Conservation (phyloP, 2,113 vertebrate species). For the Prunella fulvescens region DNA sequence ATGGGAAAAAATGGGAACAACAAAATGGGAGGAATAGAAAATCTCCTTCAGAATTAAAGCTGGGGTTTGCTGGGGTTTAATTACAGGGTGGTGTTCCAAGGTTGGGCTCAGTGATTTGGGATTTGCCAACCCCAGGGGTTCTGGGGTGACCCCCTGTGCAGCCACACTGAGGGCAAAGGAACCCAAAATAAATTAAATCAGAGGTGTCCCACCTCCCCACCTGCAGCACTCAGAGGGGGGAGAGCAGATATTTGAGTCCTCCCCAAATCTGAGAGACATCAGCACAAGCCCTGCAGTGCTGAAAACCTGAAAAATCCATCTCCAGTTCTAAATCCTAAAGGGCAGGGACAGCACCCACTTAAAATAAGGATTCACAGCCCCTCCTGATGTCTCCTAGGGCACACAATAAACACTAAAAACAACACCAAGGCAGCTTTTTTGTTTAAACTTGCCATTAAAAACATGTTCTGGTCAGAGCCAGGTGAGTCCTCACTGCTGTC, state of each 20-base stretch:
- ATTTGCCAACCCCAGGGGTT: rapidly evolving
- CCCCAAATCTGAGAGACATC: rapidly evolving
- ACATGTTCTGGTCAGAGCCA: not conserved
- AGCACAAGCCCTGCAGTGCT: not conserved
- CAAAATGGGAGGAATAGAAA: rapidly evolving
- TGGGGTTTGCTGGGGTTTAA: not conserved
- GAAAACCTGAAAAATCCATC: not conserved
- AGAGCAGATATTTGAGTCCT: rapidly evolving
- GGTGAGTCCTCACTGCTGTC: not conserved
- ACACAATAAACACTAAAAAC: rapidly evolving
- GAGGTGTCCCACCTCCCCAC: not conserved
- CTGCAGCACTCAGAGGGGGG: not conserved
- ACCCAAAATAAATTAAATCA: rapidly evolving
- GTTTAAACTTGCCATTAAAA: not conserved
- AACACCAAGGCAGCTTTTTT: not conserved
- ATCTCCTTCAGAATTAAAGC: not conserved
- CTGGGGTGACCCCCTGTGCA: rapidly evolving
- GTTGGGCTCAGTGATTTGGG: rapidly evolving
- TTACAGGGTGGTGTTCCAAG: not conserved
- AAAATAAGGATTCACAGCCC: not conserved
- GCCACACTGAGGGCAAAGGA: rapidly evolving
- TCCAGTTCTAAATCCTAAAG: rapidly evolving
- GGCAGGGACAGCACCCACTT: not conserved
- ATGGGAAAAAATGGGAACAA: too few relatives aligned
- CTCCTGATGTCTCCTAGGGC: not conserved